These are phyloP conservation scores for Noctua fimbriata DNA, from an alignment of 2,888 invertebrate genomes.

Conservation along the genomic window DNA sequence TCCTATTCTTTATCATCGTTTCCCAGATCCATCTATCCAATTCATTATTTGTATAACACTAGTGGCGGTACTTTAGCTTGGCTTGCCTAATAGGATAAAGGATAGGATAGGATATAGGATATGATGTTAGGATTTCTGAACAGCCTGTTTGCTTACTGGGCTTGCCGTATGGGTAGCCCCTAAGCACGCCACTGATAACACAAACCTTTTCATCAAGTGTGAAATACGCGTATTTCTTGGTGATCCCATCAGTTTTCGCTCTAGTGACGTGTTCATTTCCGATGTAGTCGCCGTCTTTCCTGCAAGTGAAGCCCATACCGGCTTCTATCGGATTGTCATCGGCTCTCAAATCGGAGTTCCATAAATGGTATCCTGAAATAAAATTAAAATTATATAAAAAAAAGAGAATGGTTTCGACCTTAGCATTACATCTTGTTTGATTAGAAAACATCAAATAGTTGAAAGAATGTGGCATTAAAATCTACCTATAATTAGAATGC, in stretches of 20 bases:
- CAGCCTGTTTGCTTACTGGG: too few species aligned
- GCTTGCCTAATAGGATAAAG: not conserved
- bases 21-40: not conserved
- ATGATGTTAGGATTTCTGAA: too few species aligned
- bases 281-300: conserved; percentile 94
- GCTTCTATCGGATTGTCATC: conserved; percentile 97
- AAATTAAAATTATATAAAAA: too few species aligned
- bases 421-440: not conserved
- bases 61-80: too few species aligned
- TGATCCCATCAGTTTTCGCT: conserved; percentile 92
- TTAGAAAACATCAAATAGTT: not conserved
- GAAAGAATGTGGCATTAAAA: not conserved
- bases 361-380: conserved; percentile 94
- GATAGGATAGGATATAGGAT: too few species aligned
- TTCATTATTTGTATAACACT: not conserved
- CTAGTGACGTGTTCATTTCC: conserved; percentile 94
- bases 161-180: too few species aligned
- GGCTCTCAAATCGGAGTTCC: conserved; percentile 95
- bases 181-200: not conserved
- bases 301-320: conserved; percentile 94
- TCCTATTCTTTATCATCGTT: too few species aligned
- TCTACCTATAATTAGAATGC: not conserved
- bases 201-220: conserved; percentile 91
- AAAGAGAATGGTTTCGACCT: not conserved
- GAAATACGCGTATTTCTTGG: conserved; percentile 93